A percentile compares a stretch with the other conserved stretches of the same genome.
Conservation (phyloP, 2,113 vertebrate genomes). For the Catharus fuscescens region DNA sequence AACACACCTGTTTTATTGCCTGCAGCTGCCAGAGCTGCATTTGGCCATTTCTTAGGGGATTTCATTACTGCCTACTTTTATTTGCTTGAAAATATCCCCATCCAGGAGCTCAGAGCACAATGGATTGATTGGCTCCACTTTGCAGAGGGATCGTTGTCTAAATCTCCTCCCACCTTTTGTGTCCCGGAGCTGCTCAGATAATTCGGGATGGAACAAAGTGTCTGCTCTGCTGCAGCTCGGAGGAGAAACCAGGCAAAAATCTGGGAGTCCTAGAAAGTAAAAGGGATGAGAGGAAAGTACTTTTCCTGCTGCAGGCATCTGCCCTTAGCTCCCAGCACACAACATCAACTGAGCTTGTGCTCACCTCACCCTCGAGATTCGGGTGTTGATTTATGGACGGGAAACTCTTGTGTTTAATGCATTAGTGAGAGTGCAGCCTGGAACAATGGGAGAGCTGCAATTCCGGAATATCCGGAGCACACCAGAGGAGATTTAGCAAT, state of each 20-base stretch:
- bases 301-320: neutral
- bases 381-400: neutral
- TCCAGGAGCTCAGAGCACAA: neutral
- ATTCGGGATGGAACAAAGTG: neutral
- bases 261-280: neutral
- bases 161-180: neutral
- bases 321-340: neutral
- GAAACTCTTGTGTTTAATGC: neutral
- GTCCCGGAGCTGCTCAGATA: neutral
- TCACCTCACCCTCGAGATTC: neutral
- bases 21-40: neutral
- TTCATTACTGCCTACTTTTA: neutral
- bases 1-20: neutral
- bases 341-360: neutral
- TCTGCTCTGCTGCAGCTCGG: neutral
- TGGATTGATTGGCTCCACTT: neutral
- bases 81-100: constrained; percentile 1
- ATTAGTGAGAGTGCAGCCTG: neutral
- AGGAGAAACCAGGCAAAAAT: neutral
- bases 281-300: neutral
- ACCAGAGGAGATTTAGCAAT: neutral
- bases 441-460: neutral
- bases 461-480: neutral
- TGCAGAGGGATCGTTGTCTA: neutral
- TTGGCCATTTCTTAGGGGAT: neutral